Evolutionary conservation across 2,113 vertebrate genomes (phyloP).

Genomic region (Apistogramma diplotaenia): DNA sequence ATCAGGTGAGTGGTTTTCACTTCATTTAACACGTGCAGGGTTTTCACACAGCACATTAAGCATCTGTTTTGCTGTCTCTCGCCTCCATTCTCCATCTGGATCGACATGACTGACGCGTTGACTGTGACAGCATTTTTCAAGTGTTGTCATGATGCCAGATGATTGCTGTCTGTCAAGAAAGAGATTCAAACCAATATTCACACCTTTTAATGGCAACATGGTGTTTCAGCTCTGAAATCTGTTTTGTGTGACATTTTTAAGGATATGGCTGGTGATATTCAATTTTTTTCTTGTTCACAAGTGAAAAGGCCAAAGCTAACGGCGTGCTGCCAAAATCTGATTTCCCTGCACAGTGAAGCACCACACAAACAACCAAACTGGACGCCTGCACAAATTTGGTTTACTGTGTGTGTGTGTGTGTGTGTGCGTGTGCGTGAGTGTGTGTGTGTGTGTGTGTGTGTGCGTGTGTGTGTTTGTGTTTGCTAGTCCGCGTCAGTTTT

Average conservation of each 20-base stretch:
- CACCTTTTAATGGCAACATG: not conserved
- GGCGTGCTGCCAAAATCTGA: not conserved
- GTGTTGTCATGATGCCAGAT: not conserved
- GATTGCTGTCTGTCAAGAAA: not conserved
- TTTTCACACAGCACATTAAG: conserved; percentile 24
- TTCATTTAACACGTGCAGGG: conserved; percentile 7
- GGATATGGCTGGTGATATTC: not conserved
- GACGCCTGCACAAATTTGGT: not conserved
- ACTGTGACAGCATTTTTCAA: conserved; percentile 1
- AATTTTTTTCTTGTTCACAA: not conserved
- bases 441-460: not conserved
- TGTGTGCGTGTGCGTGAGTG: too few relatives aligned
- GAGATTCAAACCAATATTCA: conserved; percentile 16
- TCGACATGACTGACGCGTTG: conserved; percentile 1
- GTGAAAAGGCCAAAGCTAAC: not conserved
- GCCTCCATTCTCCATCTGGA: conserved; percentile 34
- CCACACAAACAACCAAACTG: not conserved
- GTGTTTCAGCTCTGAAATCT: not conserved
- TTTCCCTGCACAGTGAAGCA: not conserved
- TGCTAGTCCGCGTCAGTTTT: too few relatives aligned
- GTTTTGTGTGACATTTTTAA: not conserved
- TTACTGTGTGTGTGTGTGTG: not conserved
- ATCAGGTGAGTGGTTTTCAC: conserved; percentile 47
- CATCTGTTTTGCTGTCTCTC: conserved; percentile 35
- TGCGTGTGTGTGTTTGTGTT: too few relatives aligned